These are phyloP conservation scores for Apteryx mantelli DNA, from an alignment of 2,113 vertebrate species.

Conservation along the genomic window DNA sequence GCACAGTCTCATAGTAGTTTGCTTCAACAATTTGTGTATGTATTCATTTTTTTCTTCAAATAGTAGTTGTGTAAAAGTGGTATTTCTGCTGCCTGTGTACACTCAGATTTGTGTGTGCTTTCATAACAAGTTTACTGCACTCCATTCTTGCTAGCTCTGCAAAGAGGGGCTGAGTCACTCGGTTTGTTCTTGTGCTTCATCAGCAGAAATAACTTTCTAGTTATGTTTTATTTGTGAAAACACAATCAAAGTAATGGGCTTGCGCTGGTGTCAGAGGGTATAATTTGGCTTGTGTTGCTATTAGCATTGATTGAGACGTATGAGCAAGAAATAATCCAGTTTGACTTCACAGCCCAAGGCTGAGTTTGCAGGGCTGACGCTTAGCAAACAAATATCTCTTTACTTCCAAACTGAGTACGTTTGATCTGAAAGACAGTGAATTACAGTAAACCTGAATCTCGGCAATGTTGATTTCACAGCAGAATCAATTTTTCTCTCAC, in stretches of 20 bases:
- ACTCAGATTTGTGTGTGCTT: conserved; percentile 21
- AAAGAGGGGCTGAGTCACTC: conserved; percentile 35
- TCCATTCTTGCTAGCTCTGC: conserved; percentile 30
- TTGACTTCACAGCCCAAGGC: neutral
- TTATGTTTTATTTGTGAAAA: conserved; percentile 20
- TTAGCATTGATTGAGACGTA: neutral
- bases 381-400: neutral
- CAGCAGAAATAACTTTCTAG: conserved; percentile 46
- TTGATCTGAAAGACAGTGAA: neutral
- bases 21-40: neutral
- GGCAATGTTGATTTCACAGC: neutral
- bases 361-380: neutral
- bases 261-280: neutral
- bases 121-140: conserved; percentile 39
- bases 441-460: neutral
- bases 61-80: neutral
- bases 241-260: neutral
- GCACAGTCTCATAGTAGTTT: neutral
- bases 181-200: conserved; percentile 31
- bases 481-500: neutral
- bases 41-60: conserved; percentile 16
- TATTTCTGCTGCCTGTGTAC: conserved; percentile 40
- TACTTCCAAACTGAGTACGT: neutral
- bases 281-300: neutral
- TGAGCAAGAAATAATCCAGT: neutral